phyloP scores from a whole-genome alignment of 1,140 invertebrate species.

The Lepidurus packardi region DNA sequence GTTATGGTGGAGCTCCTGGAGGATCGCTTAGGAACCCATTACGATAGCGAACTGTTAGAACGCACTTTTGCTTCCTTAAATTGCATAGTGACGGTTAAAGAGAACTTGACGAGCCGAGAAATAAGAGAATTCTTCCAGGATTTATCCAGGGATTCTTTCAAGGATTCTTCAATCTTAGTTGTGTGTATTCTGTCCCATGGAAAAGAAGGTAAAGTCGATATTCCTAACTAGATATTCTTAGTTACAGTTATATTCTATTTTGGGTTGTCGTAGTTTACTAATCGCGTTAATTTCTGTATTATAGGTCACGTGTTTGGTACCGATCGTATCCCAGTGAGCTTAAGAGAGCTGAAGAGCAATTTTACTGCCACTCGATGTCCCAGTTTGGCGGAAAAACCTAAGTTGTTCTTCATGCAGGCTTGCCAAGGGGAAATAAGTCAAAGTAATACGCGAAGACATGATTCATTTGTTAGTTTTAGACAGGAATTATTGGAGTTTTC shows the following conservation, averaged over 20 bases:
- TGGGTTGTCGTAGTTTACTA: too few relatives aligned
- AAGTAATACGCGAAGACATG: neutral
- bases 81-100: neutral
- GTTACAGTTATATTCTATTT: neutral
- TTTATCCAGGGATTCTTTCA: neutral
- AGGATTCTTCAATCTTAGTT: neutral
- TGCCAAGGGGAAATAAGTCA: slow-evolving; percentile 41
- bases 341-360: neutral
- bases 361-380: slow-evolving; percentile 39
- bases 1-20: neutral
- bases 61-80: neutral
- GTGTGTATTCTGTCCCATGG: neutral
- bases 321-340: neutral
- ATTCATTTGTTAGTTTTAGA: too few relatives aligned
- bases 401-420: slow-evolving; percentile 44
- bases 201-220: slow-evolving; percentile 8
- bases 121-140: neutral
- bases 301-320: slow-evolving; percentile 4
- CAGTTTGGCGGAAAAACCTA: slow-evolving; percentile 41
- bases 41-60: neutral
- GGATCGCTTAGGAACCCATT: neutral
- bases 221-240: neutral
- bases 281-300: neutral
- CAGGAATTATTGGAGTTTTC: too few relatives aligned
- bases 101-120: neutral